Evolutionary conservation across 2,888 invertebrate genomes (phyloP), one percentile per base, ranked within the genome.

Genomic region (Oligia fasciuncula): DNA sequence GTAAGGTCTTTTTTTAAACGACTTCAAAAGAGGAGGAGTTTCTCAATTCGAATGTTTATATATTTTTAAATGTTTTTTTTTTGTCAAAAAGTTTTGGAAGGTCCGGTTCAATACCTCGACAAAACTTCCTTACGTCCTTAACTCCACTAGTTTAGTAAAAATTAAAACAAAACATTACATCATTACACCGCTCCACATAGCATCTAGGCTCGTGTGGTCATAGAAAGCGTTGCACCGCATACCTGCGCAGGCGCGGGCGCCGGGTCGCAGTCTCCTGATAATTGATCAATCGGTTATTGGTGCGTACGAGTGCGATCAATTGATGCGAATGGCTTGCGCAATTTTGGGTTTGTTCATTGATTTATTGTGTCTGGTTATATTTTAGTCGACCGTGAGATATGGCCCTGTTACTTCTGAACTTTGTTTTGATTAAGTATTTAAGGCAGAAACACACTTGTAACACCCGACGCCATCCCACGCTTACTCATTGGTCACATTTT

Each of bases 131-230:
- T 23, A 23, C 13, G 13, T 66, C 40, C 40, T 70, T 54, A 23
- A 40, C 17, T 54, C 9, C 4, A 35, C 70, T 70, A 35, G 35
- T 23, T 17, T 40, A 71, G 6, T 40, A 57, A 43, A 72, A 73
- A 76, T 54, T 65, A 78, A 84, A 87, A 85, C 75, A 81, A 87
- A 80, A 69, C 73, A 66, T 94, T 93, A 90, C 93, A 86, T 91
- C 90, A 93, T 79, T 89, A 90, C 88, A 89, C 87, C 94, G 94
- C 93, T 94, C 94, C 86, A 92, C 85, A 91, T 88, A 89, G 86
- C 90, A 92, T 90, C 85, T 91, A 87, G 90, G 92, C 80, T 82
- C 86, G 85, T 86, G 85, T 87, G 87, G 86, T 85, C 90, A 88
- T 84, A 89, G 90, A 92, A 92, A 92, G 91, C 86, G 90, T 93